Percentiles rank a stretch among this genome's conserved stretches.
Evolutionary conservation across 2,113 vertebrate genomes (phyloP).

Genomic region (Triplophysa rosa): DNA sequence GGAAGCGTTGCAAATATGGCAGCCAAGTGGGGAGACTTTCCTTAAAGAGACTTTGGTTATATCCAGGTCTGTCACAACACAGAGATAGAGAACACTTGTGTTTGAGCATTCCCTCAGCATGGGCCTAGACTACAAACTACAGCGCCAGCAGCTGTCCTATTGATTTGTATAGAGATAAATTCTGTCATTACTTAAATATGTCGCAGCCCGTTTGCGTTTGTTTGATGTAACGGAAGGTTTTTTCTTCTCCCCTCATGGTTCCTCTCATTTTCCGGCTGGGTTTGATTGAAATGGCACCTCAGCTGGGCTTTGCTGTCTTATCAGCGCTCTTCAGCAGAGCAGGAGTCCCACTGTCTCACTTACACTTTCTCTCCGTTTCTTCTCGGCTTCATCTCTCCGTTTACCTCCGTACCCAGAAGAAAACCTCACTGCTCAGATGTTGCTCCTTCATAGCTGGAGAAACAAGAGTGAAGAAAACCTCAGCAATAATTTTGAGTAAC

Average conservation of each 20-base stretch:
- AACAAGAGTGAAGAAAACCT: no score
- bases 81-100: conserved; percentile 2
- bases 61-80: neutral
- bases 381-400: neutral
- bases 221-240: conserved; percentile 45
- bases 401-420: conserved; percentile 3
- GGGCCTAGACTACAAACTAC: neutral
- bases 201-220: neutral
- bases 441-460: neutral
- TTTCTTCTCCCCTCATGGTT: conserved; percentile 44
- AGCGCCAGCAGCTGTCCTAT: neutral
- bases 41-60: neutral
- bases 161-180: conserved; percentile 20
- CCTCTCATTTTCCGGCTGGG: conserved; percentile 64
- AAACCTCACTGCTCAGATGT: conserved; percentile 14
- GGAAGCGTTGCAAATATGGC: no score
- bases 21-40: neutral
- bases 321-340: conserved; percentile 43
- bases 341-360: conserved; percentile 19
- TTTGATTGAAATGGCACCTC: conserved; percentile 60
- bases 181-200: conserved; percentile 57
- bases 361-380: neutral
- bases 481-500: no score
- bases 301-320: conserved; percentile 55
- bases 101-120: conserved; percentile 3